These are phyloP conservation scores for Oryzias dopingdopingensis DNA, from an alignment of 2,797 vertebrate species.

Conservation along the genomic window DNA sequence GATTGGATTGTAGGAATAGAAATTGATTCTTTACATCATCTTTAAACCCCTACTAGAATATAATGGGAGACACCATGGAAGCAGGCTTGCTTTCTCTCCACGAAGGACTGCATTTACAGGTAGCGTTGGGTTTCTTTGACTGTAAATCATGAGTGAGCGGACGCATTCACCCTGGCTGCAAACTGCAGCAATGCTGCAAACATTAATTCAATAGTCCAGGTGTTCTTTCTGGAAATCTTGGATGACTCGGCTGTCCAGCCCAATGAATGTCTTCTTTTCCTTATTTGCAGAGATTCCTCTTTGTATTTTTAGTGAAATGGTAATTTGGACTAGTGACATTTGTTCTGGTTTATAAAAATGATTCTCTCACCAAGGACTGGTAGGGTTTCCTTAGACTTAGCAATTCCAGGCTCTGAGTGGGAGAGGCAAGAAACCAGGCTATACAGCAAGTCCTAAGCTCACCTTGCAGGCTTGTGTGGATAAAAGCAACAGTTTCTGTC, in stretches of 20 bases:
- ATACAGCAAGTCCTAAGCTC: conserved; percentile 38
- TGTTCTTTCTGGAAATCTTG: conserved; percentile 27
- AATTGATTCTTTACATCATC: too few species aligned
- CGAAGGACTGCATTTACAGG: conserved; percentile 9
- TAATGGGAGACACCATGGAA: conserved; percentile 9
- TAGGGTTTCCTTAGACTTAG: conserved; percentile 55
- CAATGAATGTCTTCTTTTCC: conserved; percentile 54
- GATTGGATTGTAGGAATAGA: too few species aligned
- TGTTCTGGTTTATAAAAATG: conserved; percentile 59
- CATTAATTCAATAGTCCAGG: conserved; percentile 45
- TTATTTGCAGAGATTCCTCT: conserved; percentile 43
- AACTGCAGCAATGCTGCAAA: conserved; percentile 18
- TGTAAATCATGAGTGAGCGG: conserved; percentile 15
- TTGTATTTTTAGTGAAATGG: conserved; percentile 55
- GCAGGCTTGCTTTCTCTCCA: conserved; percentile 10
- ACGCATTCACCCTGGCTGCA: conserved; percentile 28
- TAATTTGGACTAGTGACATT: conserved; percentile 56
- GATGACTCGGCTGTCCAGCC: conserved; percentile 46
- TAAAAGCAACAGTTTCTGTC: conserved; percentile 64
- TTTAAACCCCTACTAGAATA: too few species aligned
- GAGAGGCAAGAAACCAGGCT: conserved; percentile 42
- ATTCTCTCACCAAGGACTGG: conserved; percentile 57
- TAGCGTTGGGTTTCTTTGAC: conserved; percentile 3
- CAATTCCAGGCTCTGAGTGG: conserved; percentile 23
- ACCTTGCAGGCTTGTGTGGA: conserved; percentile 51